phyloP scores from a whole-genome alignment of 2,113 vertebrate genomes.

The Nesogale talazaci region DNA sequence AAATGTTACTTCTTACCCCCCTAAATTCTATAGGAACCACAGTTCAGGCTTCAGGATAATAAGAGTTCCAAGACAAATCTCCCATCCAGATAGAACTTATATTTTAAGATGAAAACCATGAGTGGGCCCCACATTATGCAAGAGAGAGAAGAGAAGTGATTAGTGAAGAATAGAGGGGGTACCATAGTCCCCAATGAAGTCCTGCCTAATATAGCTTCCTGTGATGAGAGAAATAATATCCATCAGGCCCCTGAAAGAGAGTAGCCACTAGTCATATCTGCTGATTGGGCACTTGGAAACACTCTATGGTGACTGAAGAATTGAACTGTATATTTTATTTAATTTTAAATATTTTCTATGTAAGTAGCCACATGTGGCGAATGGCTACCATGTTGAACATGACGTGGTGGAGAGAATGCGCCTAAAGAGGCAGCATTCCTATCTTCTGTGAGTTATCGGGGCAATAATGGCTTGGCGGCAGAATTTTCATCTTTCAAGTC shows the following conservation, averaged over 20 bases:
- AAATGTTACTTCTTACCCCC: background rate
- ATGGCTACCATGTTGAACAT: background rate
- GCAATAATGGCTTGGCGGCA: background rate
- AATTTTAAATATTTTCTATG: constrained; percentile 23
- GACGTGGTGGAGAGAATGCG: background rate
- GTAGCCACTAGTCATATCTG: background rate
- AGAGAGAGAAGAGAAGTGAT: background rate
- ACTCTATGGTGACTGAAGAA: background rate
- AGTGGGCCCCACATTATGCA: background rate
- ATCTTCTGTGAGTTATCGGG: background rate
- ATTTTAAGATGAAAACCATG: constrained; percentile 5
- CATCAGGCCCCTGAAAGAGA: background rate
- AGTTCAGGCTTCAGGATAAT: background rate
- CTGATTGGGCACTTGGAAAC: background rate
- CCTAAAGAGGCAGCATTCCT: background rate
- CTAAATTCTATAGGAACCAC: constrained; percentile 2
- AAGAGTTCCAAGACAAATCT: constrained; percentile 45
- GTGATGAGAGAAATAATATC: background rate
- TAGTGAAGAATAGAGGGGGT: background rate
- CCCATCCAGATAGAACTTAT: background rate
- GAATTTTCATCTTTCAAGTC: background rate
- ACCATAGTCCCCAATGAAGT: too few relatives aligned
- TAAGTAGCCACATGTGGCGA: background rate
- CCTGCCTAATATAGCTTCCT: background rate
- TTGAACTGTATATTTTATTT: constrained; percentile 29